Conservation (phyloP, 1,140 invertebrate genomes). For the Aleiodes sp. region DNA sequence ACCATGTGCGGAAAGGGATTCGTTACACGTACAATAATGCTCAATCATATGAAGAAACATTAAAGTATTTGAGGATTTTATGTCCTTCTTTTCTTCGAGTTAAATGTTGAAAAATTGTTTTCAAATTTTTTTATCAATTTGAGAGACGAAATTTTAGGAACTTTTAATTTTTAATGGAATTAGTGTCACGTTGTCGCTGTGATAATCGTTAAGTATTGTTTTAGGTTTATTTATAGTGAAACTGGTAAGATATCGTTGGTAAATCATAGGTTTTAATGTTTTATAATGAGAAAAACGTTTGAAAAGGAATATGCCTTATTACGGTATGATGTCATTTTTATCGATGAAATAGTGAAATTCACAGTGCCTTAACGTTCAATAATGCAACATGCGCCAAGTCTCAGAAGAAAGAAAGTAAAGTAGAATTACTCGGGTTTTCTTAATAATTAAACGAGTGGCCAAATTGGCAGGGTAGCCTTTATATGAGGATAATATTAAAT, state of each 20-base stretch:
- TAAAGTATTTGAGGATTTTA: slow-evolving; percentile 35
- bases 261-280: background rate
- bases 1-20: slow-evolving; percentile 69
- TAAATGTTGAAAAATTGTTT: too few relatives aligned
- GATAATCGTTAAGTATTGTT: slow-evolving; percentile 27
- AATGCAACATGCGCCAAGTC: background rate
- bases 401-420: background rate
- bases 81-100: slow-evolving; percentile 18
- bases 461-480: slow-evolving; percentile 5
- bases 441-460: slow-evolving; percentile 25
- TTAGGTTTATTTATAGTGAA: background rate
- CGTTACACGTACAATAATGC: slow-evolving; percentile 68
- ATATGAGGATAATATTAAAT: background rate
- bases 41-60: slow-evolving; percentile 67
- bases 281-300: background rate
- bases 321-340: background rate
- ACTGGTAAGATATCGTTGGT: background rate
- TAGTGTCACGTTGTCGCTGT: slow-evolving; percentile 27
- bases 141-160: background rate
- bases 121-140: too few relatives aligned
- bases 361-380: slow-evolving; percentile 27
- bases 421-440: background rate
- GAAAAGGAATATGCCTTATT: slow-evolving; percentile 10
- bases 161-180: background rate
- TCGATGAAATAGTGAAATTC: background rate